Conservation (phyloP, 2,797 vertebrate species). For the Enoplosus armatus region DNA sequence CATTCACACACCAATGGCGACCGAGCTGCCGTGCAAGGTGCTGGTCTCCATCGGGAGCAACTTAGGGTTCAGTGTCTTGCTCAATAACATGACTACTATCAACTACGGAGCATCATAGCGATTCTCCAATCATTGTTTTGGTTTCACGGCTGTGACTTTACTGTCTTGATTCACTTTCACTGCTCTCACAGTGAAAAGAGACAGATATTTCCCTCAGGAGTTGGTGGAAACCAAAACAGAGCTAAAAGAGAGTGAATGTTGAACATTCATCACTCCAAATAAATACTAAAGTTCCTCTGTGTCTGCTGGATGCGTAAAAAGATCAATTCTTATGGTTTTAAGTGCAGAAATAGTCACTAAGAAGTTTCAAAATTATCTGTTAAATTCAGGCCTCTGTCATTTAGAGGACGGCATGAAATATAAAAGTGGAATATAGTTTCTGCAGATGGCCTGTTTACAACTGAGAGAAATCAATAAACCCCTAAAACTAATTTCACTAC, state of each 20-base stretch:
- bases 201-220: neutral
- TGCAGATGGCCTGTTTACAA: neutral
- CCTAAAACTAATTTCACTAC: neutral
- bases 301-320: neutral
- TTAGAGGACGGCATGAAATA: too few relatives aligned
- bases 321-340: neutral
- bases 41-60: too few relatives aligned
- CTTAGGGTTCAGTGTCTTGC: too few relatives aligned
- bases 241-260: neutral
- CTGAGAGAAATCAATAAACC: neutral
- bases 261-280: neutral
- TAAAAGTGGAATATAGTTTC: neutral
- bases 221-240: constrained; percentile 1
- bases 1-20: too few relatives aligned
- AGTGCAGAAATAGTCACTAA: neutral
- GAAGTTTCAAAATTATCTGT: neutral
- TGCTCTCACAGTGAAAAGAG: neutral
- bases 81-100: too few relatives aligned
- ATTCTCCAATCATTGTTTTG: too few relatives aligned
- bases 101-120: too few relatives aligned
- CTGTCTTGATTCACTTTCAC: neutral
- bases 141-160: too few relatives aligned
- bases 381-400: neutral
- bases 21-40: too few relatives aligned
- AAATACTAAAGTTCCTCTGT: neutral